phyloP scores from a whole-genome alignment of 2,888 invertebrate species.

The Caenorhabditis zanzibari region DNA sequence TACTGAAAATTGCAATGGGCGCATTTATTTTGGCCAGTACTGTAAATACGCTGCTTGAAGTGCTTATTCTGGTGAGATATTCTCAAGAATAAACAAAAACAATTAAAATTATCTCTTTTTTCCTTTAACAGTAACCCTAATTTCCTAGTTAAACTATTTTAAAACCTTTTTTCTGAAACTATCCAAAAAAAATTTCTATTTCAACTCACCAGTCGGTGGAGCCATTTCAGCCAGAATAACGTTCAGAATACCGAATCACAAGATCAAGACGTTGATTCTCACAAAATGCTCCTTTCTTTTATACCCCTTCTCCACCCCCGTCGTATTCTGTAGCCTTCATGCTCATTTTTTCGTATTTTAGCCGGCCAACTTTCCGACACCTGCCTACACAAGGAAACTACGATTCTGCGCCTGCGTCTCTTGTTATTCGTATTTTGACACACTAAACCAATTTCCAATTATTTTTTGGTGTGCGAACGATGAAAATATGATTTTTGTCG shows the following conservation, averaged over 20 bases:
- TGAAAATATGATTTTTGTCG: constrained; percentile 10
- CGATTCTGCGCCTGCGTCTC: constrained; percentile 39
- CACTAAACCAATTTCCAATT: background rate
- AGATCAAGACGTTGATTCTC: background rate
- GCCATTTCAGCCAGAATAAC: constrained; percentile 4
- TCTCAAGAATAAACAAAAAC: too few species aligned
- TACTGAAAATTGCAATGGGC: too few species aligned
- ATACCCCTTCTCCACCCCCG: background rate
- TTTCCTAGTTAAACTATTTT: too few species aligned
- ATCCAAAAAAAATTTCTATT: background rate
- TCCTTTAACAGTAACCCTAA: too few species aligned
- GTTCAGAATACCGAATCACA: background rate
- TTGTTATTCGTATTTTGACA: background rate
- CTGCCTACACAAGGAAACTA: constrained; percentile 9
- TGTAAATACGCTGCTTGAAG: too few species aligned
- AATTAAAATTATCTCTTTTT: too few species aligned
- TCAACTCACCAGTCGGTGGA: constrained; percentile 12
- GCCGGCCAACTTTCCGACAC: background rate
- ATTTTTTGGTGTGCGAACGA: constrained; percentile 2
- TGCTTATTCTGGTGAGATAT: too few species aligned
- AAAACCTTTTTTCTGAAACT: too few species aligned
- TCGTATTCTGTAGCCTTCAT: background rate
- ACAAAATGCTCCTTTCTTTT: background rate
- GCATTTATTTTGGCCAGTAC: too few species aligned
- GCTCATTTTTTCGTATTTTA: constrained; percentile 22